These are phyloP conservation scores for Drosophila novamexicana DNA, from an alignment of 1,140 invertebrate species.

Conservation along the genomic window DNA sequence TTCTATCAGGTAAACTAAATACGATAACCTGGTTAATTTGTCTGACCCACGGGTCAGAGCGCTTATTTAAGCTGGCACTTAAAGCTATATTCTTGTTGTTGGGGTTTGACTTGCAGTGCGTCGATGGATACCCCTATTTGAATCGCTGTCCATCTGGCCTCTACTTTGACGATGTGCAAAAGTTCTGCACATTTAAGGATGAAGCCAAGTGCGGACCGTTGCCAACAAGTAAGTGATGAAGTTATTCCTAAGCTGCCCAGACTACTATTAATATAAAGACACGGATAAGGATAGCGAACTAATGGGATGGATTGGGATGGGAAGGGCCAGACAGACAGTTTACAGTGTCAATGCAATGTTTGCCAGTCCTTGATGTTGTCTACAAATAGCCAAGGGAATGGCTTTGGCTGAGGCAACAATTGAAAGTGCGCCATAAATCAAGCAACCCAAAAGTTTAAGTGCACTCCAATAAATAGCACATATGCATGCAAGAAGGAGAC, in stretches of 20 bases:
- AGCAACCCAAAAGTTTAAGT: conserved; percentile 70
- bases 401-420: conserved; percentile 57
- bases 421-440: conserved; percentile 79
- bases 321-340: not conserved
- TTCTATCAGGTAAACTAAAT: conserved; percentile 91
- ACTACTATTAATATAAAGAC: conserved; percentile 36
- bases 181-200: conserved; percentile 95
- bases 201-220: conserved; percentile 96
- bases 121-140: conserved; percentile 93
- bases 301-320: not conserved
- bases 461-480: conserved; percentile 63
- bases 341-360: conserved; percentile 17
- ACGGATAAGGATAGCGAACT: not conserved
- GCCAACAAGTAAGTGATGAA: conserved; percentile 90
- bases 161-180: conserved; percentile 95
- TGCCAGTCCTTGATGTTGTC: conserved; percentile 12
- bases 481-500: conserved; percentile 35
- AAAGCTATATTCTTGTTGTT: not conserved
- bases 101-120: conserved; percentile 87
- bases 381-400: conserved; percentile 38
- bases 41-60: conserved; percentile 1
- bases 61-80: not conserved
- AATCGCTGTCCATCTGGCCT: conserved; percentile 95
- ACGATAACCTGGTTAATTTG: not conserved
- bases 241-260: conserved; percentile 36